Conservation (phyloP, 2,113 vertebrate genomes). For the Grantiella picta region DNA sequence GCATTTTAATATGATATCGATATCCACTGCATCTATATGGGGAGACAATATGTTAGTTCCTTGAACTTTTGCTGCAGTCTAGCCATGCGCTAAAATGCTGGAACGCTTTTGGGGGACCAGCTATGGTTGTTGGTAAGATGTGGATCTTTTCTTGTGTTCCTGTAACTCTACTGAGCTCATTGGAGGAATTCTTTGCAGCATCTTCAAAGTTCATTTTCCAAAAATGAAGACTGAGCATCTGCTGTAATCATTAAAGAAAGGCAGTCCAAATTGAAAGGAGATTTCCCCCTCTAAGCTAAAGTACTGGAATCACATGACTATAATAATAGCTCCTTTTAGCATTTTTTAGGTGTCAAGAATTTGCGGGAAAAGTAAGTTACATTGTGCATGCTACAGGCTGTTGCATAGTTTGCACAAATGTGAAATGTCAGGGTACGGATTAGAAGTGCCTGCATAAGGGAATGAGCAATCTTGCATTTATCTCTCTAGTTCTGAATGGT, state of each 20-base stretch:
- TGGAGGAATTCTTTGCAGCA: background rate
- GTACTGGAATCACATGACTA: background rate
- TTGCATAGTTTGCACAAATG: background rate
- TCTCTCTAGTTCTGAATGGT: background rate
- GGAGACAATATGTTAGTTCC: background rate
- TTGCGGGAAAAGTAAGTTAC: background rate
- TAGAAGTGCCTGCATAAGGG: background rate
- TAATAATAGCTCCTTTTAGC: background rate
- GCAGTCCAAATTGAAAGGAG: background rate
- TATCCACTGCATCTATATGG: background rate
- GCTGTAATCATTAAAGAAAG: background rate
- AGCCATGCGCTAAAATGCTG: background rate
- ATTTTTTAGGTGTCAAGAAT: background rate
- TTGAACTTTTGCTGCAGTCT: background rate
- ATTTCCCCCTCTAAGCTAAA: background rate
- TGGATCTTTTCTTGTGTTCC: background rate
- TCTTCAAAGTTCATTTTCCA: background rate
- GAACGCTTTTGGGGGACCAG: background rate
- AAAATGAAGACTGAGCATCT: background rate
- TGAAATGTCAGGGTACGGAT: background rate
- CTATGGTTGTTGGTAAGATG: background rate
- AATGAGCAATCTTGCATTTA: background rate
- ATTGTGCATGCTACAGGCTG: accelerated
- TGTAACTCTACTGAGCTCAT: background rate
- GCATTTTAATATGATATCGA: background rate